Base-by-base conservation (phyloP, 2,113 vertebrate genomes). In the Phaetusa simplex region DNA sequence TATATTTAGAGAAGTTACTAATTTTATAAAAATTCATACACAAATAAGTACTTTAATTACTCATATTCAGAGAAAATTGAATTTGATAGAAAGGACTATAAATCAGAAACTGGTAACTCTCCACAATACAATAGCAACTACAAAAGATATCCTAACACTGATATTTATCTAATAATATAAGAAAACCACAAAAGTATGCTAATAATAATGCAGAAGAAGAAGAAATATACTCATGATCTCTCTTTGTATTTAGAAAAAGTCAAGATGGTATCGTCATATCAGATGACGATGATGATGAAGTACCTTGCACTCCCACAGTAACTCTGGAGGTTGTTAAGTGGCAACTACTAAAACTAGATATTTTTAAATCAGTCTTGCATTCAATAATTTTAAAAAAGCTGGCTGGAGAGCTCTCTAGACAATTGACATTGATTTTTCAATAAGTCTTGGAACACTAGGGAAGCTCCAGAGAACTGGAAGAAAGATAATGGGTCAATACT, bases 381-480 rank as follows among this genome's bases (percentile, higher is more conserved):
- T 91, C 55, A 86, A 83, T 91, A 94, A 78, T 91, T 95, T 91
- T 86, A 53, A 74, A 84, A 67, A 32, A 92, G 6, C 14, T 67
- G 29, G 30, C 72, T 86, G 19, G 26, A 92, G 72, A 88, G 52
- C 59, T 94, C 80, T 91, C 80, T 86, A 66, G 72, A 84, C 83
- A 95, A 91, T 83, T 92, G 67, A 50, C 45, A 95, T 86, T 66
- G 93, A 95, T 95, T 96, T 95, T 95, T 92, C 80, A 81, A 27
- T 96, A 96, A 83, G 32, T 86, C 66, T 78, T 92, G 71, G 82
- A 88, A 94, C 67, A 90, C 55, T 70, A 61, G 30, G 72, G 69
- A 91, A 88, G 45, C 27, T 96, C 36, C 45, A 77, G 50, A 91
- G n/a, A 30, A 50, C 58, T 93, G 62, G 24, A 77, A 88, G 82